phyloP scores from a whole-genome alignment of 2,113 vertebrate species.

The Platanista minor region DNA sequence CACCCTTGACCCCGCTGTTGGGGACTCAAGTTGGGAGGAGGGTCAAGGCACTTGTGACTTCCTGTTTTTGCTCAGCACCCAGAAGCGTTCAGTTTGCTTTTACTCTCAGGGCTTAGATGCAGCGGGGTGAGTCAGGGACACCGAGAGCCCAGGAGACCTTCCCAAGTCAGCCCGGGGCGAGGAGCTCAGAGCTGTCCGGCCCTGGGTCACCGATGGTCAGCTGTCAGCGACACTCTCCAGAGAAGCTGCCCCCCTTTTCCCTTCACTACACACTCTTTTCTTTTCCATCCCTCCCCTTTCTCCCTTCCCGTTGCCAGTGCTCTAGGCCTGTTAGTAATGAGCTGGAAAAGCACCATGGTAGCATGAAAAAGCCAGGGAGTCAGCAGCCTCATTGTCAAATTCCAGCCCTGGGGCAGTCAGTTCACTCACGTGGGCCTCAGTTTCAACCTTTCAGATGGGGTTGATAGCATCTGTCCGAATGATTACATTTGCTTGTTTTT shows the following conservation, averaged over 20 bases:
- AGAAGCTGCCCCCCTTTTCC: not conserved
- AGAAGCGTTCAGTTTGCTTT: conserved; percentile 38
- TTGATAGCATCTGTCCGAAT: not conserved
- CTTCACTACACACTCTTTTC: not conserved
- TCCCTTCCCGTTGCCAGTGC: not conserved
- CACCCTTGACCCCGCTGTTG: conserved; percentile 10
- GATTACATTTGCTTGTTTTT: not conserved
- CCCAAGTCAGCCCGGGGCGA: not conserved
- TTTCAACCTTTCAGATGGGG: not conserved
- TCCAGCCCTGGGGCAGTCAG: not conserved
- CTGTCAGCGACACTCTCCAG: not conserved
- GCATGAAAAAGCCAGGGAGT: not conserved
- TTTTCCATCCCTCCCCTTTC: not conserved
- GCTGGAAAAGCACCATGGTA: not conserved
- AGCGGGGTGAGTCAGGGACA: conserved; percentile 25
- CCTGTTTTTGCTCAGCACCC: conserved; percentile 59
- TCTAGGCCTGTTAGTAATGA: not conserved
- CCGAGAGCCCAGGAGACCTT: not conserved
- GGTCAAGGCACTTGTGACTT: conserved; percentile 64
- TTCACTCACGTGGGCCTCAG: not conserved
- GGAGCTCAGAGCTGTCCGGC: not conserved
- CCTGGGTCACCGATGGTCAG: not conserved
- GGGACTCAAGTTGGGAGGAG: conserved; percentile 22
- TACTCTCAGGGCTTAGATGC: not conserved
- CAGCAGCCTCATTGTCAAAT: not conserved